Percentiles rank a stretch among this genome's conserved stretches.
These are phyloP conservation scores for Petrocephalus schoutedeni DNA, from an alignment of 2,797 vertebrate genomes.

Conservation along the genomic window DNA sequence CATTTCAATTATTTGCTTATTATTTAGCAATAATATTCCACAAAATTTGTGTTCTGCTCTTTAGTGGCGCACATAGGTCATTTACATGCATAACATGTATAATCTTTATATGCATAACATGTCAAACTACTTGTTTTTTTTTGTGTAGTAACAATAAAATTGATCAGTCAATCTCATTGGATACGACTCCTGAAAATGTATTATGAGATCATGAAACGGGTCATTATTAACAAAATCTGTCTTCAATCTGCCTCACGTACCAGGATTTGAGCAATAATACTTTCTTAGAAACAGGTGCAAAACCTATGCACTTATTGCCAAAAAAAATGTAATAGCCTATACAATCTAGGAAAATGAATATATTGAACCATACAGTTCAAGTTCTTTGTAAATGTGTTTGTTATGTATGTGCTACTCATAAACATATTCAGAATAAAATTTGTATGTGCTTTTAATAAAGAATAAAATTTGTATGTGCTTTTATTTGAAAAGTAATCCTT, in stretches of 20 bases:
- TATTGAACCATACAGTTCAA: not conserved
- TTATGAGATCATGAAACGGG: not conserved
- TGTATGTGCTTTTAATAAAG: no score
- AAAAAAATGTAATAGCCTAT: not conserved
- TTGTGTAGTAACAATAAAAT: not conserved
- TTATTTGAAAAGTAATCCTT: not conserved
- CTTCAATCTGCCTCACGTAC: not conserved
- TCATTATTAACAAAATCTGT: not conserved
- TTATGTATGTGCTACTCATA: not conserved
- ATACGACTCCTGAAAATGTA: not conserved
- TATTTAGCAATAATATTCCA: not conserved
- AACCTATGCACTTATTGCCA: not conserved
- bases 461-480: not conserved
- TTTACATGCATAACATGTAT: not conserved
- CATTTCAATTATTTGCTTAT: not conserved
- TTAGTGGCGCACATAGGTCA: not conserved
- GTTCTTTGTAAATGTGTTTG: not conserved
- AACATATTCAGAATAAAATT: not conserved
- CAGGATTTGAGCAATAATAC: not conserved
- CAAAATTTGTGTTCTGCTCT: not conserved
- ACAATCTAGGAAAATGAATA: not conserved
- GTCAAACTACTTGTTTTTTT: not conserved
- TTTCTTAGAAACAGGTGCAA: not conserved
- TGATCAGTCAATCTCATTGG: not conserved
- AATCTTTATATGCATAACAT: not conserved